Base-by-base conservation (phyloP, 2,797 vertebrate species). In the Lindbergichthys nudifrons region DNA sequence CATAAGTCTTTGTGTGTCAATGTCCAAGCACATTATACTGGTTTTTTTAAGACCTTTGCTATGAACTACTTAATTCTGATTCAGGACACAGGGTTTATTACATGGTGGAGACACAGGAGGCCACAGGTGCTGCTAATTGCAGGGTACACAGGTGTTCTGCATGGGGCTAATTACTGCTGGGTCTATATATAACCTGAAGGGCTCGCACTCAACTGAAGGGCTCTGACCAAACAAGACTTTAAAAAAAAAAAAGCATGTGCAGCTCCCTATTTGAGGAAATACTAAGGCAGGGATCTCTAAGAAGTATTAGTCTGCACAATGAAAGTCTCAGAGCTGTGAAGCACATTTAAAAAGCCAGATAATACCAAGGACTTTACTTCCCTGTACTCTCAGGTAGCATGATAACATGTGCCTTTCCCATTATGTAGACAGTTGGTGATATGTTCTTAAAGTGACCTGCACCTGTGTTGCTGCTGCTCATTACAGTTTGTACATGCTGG, bases 401-500 rank as follows among this genome's bases (percentile, higher is more conserved):
- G 10, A 12, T 58, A 65, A 54, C 62, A 45, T 53, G 50, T 8
- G 3, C 39, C 59, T 26, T 65, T 51, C 36, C 16, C 11, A 46
- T 75, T 47, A 30, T 13, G 32, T 59, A 3, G 26, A 45, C 51
- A 63, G 48, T 43, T 60, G 77, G 65, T 74, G 65, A 61, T 67
- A 30, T 18, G 57, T 52, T 69, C 52, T 15, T 16, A 59, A 26
- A 42, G 47, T 72, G 26, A 10, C 61, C 23, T 54, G 23, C 32
- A 52, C 64, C 62, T 0, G 4, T 60, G 51, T 23, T 48, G 16
- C 52, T 41, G n/a, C 39, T 75, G 23, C n/a, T 18, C 26, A 0
- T 3, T 65, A 18, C 47, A 70, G 64, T 46, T 62, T 30, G 15
- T 65, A 54, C 12, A 60, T 50, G 45, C 15, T 56, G 64, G 19